phyloP scores from a whole-genome alignment of 2,888 invertebrate genomes.

The Clistopyga incitator region DNA sequence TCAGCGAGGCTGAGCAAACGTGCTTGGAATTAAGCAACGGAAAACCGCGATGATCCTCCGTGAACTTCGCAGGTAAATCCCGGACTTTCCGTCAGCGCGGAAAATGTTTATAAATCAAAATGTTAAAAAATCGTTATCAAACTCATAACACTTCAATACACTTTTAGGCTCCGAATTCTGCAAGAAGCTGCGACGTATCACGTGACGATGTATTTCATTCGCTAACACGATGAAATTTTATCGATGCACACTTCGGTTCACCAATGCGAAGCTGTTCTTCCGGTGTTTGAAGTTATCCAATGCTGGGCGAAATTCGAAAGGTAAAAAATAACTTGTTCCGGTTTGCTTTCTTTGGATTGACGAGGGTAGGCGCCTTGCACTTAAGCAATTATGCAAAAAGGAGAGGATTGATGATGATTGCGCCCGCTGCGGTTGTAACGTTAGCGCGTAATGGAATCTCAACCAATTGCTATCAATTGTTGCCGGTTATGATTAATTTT shows the following conservation, averaged over 20 bases:
- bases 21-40: neutral
- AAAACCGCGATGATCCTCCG: neutral
- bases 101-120: neutral
- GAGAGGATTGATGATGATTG: slow-evolving; percentile 44
- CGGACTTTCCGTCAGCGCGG: neutral
- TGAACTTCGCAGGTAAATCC: neutral
- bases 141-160: neutral
- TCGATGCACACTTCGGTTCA: slow-evolving; percentile 1
- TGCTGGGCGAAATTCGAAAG: neutral
- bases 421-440: slow-evolving; percentile 49
- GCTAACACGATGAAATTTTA: neutral
- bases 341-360: neutral
- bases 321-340: neutral
- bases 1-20: slow-evolving; percentile 23
- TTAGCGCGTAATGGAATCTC: slow-evolving; percentile 79
- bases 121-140: neutral
- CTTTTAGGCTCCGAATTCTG: neutral
- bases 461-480: slow-evolving; percentile 84
- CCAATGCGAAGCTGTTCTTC: neutral
- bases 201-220: neutral
- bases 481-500: slow-evolving; percentile 83
- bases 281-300: neutral
- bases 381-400: slow-evolving; percentile 48
- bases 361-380: slow-evolving; percentile 19
- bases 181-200: neutral